Evolutionary conservation across 2,888 invertebrate genomes (phyloP).

Genomic region (Tuta absoluta): DNA sequence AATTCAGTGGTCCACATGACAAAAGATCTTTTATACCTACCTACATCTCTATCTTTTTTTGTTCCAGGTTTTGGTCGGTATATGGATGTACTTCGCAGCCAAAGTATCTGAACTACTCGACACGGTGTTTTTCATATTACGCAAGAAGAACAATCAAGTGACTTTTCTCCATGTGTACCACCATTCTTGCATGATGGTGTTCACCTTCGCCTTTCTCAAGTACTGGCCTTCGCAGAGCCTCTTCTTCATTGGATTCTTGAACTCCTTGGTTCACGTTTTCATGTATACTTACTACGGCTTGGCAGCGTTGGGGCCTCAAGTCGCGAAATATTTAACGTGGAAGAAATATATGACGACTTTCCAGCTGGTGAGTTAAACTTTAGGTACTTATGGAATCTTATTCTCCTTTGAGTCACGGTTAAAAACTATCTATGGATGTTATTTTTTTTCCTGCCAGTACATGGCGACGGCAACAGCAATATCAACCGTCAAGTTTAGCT

Average conservation of each 20-base stretch:
- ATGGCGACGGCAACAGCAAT: no score
- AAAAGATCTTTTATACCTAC: background rate
- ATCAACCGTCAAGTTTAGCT: no score
- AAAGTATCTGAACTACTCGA: constrained; percentile 89
- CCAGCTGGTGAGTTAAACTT: constrained; percentile 83
- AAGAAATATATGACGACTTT: constrained; percentile 91
- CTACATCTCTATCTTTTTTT: background rate
- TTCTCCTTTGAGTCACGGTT: no score
- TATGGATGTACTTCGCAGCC: constrained; percentile 87
- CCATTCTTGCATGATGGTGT: constrained; percentile 87
- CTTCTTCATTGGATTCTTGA: constrained; percentile 85
- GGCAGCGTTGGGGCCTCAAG: constrained; percentile 87
- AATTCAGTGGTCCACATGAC: no score
- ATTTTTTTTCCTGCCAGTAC: background rate
- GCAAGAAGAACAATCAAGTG: constrained; percentile 89
- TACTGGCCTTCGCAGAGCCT: constrained; percentile 88
- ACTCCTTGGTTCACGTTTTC: constrained; percentile 88
- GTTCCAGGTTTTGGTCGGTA: constrained; percentile 70
- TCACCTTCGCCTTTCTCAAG: constrained; percentile 88
- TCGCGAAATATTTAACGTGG: constrained; percentile 90
- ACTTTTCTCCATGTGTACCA: constrained; percentile 95
- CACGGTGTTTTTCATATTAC: constrained; percentile 92
- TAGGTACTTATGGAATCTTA: no score
- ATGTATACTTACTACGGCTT: constrained; percentile 92
- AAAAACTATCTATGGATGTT: no score